A percentile compares a stretch with the other conserved stretches of the same genome.
Evolutionary conservation across 2,113 vertebrate genomes (phyloP).

Genomic region (Cololabis saira): DNA sequence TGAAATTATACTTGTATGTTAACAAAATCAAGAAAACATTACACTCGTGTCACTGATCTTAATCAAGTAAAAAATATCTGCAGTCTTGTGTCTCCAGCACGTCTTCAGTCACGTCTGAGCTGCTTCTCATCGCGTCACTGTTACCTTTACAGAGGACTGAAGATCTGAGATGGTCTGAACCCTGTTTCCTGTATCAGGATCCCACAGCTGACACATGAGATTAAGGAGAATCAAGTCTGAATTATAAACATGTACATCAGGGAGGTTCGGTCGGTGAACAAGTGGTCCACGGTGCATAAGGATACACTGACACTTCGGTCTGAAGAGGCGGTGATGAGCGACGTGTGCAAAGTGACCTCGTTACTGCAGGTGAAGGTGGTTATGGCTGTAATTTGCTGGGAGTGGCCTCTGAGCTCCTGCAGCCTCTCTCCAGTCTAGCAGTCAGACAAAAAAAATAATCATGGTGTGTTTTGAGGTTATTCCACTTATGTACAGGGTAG

Average conservation of each 20-base stretch:
- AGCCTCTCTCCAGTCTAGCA: conserved; percentile 92
- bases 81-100: no score
- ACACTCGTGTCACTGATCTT: no score
- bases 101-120: background rate
- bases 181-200: conserved; percentile 86
- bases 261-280: background rate
- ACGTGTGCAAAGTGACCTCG: conserved; percentile 67
- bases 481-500: background rate
- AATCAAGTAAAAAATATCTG: no score
- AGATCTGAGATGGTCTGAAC: conserved; percentile 89
- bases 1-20: no score
- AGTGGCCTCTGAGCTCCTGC: conserved; percentile 89
- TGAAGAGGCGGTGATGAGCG: conserved; percentile 91
- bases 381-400: conserved; percentile 93
- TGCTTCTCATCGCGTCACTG: background rate
- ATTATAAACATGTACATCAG: background rate
- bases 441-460: background rate
- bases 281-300: conserved; percentile 49
- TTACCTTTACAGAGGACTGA: conserved; percentile 95
- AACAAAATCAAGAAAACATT: no score
- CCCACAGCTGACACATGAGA: conserved; percentile 85
- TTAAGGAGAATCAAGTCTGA: conserved; percentile 68
- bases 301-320: conserved; percentile 95
- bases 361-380: conserved; percentile 75
- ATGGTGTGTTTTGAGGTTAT: background rate